phyloP scores from a whole-genome alignment of 92 coral and sea anemone species.

The Porites cylindrica region DNA sequence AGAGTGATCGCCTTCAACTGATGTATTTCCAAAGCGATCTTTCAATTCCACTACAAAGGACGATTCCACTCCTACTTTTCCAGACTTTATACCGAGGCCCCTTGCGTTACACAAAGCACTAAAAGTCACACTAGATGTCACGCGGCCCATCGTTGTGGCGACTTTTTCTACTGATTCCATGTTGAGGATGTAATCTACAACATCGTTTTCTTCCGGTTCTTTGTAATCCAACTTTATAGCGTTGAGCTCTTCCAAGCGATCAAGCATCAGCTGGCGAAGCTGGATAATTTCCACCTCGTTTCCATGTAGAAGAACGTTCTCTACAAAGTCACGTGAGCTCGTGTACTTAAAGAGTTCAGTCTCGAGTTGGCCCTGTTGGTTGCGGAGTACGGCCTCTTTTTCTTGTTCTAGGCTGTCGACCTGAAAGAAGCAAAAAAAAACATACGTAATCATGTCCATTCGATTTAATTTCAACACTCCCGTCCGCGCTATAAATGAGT shows the following conservation, averaged over 20 bases:
- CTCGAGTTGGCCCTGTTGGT: slow-evolving; percentile 86
- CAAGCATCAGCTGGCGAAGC: slow-evolving; percentile 82
- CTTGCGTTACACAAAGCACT: slow-evolving; percentile 71
- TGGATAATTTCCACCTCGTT: slow-evolving; percentile 93
- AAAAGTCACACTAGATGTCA: slow-evolving; percentile 81
- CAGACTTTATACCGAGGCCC: slow-evolving; percentile 85
- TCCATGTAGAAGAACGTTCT: slow-evolving; percentile 89
- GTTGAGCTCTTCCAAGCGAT: slow-evolving; percentile 82
- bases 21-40: slow-evolving; percentile 85
- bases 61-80: slow-evolving; percentile 93
- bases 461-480: too few species aligned
- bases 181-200: slow-evolving; percentile 83
- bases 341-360: slow-evolving; percentile 90
- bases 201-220: slow-evolving; percentile 91
- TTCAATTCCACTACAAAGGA: slow-evolving; percentile 68
- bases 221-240: slow-evolving; percentile 77
- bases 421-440: slow-evolving; percentile 16
- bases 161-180: slow-evolving; percentile 74
- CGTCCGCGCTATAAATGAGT: too few species aligned
- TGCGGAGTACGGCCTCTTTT: slow-evolving; percentile 78
- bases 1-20: slow-evolving; percentile 81
- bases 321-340: slow-evolving; percentile 96
- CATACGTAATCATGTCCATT: too few species aligned
- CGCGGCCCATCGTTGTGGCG: slow-evolving; percentile 80
- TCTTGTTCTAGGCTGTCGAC: slow-evolving; percentile 75